Evolutionary conservation across 2,797 vertebrate genomes (phyloP).

Genomic region (Malurus leucopterus): DNA sequence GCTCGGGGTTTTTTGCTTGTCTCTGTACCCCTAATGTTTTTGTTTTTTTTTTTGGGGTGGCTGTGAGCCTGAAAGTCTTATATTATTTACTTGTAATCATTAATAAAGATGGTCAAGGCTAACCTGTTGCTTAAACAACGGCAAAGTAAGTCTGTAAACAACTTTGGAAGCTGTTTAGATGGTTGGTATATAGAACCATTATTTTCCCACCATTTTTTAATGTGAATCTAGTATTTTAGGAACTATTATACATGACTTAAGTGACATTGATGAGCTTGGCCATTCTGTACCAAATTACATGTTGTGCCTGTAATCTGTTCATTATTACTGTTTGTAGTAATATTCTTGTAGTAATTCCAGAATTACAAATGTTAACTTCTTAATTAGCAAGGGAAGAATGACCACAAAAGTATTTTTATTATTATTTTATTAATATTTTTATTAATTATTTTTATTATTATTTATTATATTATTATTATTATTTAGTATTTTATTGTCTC

Average conservation of each 20-base stretch:
- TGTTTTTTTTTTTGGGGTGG: background rate
- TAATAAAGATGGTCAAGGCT: background rate
- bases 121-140: background rate
- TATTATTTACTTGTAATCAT: background rate
- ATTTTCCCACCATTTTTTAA: accelerated
- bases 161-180: background rate
- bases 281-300: background rate
- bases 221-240: background rate
- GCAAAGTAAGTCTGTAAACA: too few relatives aligned
- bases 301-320: background rate
- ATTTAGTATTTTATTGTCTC: background rate
- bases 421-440: background rate
- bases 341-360: background rate
- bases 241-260: background rate
- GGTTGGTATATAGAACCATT: background rate
- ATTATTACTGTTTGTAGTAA: background rate
- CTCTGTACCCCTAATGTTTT: accelerated
- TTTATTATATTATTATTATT: too few relatives aligned
- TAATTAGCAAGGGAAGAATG: background rate
- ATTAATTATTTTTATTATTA: too few relatives aligned
- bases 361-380: background rate
- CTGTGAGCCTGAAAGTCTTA: background rate
- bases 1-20: background rate
- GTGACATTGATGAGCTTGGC: background rate
- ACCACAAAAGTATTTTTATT: background rate